Conservation (phyloP, 2,113 vertebrate species). For the Isichthys henryi region DNA sequence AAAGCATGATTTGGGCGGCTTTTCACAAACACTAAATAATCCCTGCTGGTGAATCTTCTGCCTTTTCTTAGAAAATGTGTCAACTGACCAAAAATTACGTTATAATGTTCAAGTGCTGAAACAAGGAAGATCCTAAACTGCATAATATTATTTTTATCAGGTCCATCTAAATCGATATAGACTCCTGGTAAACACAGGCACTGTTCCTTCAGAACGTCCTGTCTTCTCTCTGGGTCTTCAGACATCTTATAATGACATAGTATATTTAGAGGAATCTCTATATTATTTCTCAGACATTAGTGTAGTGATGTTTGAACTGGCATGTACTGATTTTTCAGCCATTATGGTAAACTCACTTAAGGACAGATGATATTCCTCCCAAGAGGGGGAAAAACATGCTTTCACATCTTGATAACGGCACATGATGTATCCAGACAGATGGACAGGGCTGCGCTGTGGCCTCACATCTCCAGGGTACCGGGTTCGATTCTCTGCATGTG, state of each 20-base stretch:
- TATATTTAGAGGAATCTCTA: not conserved
- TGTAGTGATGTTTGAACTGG: not conserved
- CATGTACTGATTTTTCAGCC: not conserved
- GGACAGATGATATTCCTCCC: not conserved
- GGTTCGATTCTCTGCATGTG: not conserved
- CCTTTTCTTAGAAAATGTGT: not conserved
- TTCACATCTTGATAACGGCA: not conserved
- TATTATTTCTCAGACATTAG: not conserved
- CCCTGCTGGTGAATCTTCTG: not conserved
- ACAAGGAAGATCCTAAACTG: not conserved
- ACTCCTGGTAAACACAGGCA: not conserved
- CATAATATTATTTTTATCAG: too few species aligned
- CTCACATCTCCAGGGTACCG: not conserved
- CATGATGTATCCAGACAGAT: not conserved
- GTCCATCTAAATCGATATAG: not conserved
- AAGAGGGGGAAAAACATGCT: not conserved
- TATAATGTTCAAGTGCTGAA: not conserved
- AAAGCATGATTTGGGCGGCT: not conserved
- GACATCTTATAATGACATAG: not conserved
- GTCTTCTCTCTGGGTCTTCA: not conserved
- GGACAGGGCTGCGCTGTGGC: not conserved
- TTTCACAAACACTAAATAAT: not conserved
- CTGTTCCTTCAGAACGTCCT: not conserved
- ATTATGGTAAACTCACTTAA: not conserved
- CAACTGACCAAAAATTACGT: not conserved